A percentile compares a stretch with the other conserved stretches of the same genome.
These are phyloP conservation scores for Blastomussa wellsi DNA, from an alignment of 92 coral and sea anemone genomes.

Conservation along the genomic window DNA sequence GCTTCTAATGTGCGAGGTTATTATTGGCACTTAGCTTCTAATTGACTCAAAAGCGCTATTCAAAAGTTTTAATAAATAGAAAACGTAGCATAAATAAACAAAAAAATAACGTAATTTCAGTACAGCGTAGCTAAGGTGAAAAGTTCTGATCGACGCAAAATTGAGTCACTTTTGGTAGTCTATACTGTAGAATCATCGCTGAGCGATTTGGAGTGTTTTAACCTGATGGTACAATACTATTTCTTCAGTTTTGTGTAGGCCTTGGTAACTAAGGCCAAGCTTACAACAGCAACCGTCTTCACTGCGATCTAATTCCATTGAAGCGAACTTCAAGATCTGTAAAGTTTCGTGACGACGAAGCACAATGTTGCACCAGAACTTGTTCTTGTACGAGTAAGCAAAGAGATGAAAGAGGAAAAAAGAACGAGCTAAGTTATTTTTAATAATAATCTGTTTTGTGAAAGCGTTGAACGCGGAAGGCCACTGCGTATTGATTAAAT, in stretches of 20 bases:
- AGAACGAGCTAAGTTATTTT: not conserved
- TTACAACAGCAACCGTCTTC: not conserved
- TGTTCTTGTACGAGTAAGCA: not conserved
- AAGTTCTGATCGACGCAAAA: not conserved
- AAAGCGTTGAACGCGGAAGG: not conserved
- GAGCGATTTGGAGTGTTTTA: not conserved
- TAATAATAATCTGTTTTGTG: not conserved
- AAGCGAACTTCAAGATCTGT: not conserved
- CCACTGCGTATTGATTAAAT: not conserved
- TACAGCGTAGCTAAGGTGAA: not conserved
- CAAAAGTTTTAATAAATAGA: not conserved
- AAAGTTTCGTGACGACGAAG: not conserved
- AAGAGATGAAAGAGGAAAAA: not conserved
- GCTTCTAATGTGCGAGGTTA: not conserved
- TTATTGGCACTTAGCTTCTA: constrained; percentile 11
- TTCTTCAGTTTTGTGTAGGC: not conserved
- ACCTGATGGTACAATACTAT: not conserved
- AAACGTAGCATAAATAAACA: not conserved
- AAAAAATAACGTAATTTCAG: not conserved
- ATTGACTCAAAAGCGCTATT: constrained; percentile 12
- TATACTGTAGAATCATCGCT: not conserved
- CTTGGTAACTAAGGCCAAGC: not conserved
- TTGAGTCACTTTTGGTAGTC: not conserved
- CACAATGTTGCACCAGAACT: not conserved
- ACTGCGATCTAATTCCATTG: not conserved